Base-by-base conservation (phyloP, 2,888 invertebrate species). In the Magallana nippona region DNA sequence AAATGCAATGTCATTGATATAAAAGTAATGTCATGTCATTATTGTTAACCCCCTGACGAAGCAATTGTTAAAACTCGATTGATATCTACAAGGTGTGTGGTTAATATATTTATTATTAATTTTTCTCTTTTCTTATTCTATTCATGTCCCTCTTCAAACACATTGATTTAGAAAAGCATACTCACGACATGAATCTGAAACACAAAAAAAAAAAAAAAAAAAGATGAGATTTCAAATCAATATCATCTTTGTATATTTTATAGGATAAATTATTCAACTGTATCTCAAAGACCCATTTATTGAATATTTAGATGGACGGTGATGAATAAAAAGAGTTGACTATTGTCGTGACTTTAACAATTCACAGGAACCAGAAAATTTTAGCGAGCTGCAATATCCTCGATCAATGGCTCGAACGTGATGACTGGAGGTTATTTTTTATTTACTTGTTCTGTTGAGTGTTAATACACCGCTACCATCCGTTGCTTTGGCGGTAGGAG, bases 401-500 rank as follows among this genome's bases (percentile, higher is more conserved):
- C 10, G 11, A 71, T 71, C 71, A 71, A 71, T 71, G 13, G 2
- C 13, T 32, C 15, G 22, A 13, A 71, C 1, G 13, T 19, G 15
- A 15, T 27, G 27, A 71, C 71, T 13, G 10, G 13, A 27, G 71
- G 32, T 27, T 8, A 3, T 44, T 44, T 1, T 71, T 71, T 71
- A 71, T 32, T 71, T 71, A 71, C 71, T 3, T 11, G 71, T 71
- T 71, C 27, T 71, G 22, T 71, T 71, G 27, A 71, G 27, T 71
- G 71, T 82, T 60, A 82, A 55, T 19, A 71, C 55, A n/a, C 82
- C 82, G 27, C 82, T 82, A 2, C 82, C 82, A 55, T 82, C 82
- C 27, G 82, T 8, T 82, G 82, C 17, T 0, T 82, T 82, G 17
- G 71, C 55, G 27, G 15, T 82, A 10, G 82, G 71, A 55, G 15